These are phyloP conservation scores for Clarias pachynema DNA, from an alignment of 2,797 vertebrate species.

Conservation along the genomic window DNA sequence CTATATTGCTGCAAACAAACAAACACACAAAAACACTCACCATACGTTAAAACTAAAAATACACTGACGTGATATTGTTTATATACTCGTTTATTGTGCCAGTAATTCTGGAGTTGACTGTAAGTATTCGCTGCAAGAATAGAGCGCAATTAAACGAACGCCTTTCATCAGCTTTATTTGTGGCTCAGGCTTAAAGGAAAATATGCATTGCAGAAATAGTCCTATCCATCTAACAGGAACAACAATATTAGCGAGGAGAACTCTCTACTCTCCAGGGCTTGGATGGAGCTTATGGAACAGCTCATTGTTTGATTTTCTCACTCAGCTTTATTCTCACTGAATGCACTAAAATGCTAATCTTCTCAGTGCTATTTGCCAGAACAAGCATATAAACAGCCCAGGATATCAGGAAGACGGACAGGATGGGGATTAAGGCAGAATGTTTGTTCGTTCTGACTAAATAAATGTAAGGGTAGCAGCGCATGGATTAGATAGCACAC, in stretches of 20 bases:
- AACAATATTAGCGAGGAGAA: background rate
- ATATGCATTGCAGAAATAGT: slow-evolving; percentile 16
- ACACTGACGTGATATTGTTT: background rate
- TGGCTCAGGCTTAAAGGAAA: slow-evolving; percentile 14
- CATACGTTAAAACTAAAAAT: slow-evolving; percentile 8
- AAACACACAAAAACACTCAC: background rate
- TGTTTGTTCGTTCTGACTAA: slow-evolving; percentile 40
- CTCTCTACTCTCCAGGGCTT: slow-evolving; percentile 19
- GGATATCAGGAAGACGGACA: slow-evolving; percentile 35
- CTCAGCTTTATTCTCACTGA: slow-evolving; percentile 61
- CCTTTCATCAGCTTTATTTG: slow-evolving; percentile 11
- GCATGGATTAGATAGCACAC: slow-evolving; percentile 29
- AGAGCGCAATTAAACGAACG: background rate
- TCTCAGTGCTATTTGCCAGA: slow-evolving; percentile 57
- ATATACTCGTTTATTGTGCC: background rate
- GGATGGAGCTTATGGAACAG: slow-evolving; percentile 29
- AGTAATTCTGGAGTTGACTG: background rate
- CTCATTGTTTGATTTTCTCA: slow-evolving; percentile 40
- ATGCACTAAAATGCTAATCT: slow-evolving; percentile 67
- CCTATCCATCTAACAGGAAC: slow-evolving; percentile 5
- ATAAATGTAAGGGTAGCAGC: slow-evolving; percentile 40
- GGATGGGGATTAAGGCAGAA: background rate
- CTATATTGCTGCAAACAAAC: background rate
- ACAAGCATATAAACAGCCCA: slow-evolving; percentile 52
- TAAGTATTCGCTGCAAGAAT: background rate